Percentiles rank a stretch among this genome's conserved stretches.
These are phyloP conservation scores for Amblyraja radiata DNA, from an alignment of 2,797 vertebrate species.

Conservation along the genomic window DNA sequence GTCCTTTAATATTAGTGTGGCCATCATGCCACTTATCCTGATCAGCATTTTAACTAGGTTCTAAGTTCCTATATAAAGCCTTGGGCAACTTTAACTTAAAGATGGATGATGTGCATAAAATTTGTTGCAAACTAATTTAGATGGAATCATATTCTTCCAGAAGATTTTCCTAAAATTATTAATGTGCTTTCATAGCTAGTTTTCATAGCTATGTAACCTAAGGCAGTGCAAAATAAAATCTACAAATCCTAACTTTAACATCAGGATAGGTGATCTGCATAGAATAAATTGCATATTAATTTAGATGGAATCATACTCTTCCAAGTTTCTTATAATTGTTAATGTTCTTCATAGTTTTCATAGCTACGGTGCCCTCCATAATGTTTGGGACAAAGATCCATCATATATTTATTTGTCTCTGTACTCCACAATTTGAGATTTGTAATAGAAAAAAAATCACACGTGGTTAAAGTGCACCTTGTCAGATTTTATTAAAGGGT, in stretches of 20 bases:
- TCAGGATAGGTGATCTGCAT: not conserved
- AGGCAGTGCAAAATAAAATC: not conserved
- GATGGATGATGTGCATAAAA: not conserved
- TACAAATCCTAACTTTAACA: not conserved
- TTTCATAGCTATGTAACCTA: not conserved
- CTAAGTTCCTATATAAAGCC: not conserved
- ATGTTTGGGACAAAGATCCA: too few species aligned
- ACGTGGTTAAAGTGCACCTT: too few species aligned
- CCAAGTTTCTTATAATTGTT: not conserved
- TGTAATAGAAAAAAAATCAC: too few species aligned
- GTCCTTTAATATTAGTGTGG: not conserved
- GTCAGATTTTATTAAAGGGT: too few species aligned
- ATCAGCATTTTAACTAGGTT: not conserved
- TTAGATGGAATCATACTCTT: not conserved
- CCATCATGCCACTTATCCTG: not conserved
- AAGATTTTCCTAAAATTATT: not conserved
- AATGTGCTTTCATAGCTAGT: not conserved
- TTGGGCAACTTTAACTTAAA: not conserved
- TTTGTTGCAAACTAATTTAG: not conserved
- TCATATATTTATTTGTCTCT: too few species aligned
- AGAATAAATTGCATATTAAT: not conserved
- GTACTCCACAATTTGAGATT: too few species aligned
- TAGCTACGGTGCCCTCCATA: too few species aligned
- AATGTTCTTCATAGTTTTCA: not conserved
- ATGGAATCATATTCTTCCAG: not conserved